Evolutionary conservation across 2,113 vertebrate species (phyloP).

Genomic region (Chloropsis cyanopogon): DNA sequence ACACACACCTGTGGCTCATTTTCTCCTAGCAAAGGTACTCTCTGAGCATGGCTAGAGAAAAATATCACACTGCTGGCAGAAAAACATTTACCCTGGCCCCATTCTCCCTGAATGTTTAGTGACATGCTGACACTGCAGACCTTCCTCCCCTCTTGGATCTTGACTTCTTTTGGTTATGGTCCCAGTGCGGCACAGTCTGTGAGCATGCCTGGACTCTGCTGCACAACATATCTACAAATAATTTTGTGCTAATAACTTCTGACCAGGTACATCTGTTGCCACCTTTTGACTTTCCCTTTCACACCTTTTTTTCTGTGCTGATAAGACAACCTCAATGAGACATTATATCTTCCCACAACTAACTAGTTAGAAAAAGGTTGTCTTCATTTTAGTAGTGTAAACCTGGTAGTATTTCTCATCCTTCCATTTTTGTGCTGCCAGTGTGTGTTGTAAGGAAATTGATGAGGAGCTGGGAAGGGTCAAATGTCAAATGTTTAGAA

Average conservation of each 20-base stretch:
- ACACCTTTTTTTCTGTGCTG: not conserved
- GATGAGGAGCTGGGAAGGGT: not conserved
- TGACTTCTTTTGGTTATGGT: not conserved
- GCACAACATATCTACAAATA: not conserved
- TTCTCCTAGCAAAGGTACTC: not conserved
- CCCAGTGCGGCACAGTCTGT: not conserved
- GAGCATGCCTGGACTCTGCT: rapidly evolving
- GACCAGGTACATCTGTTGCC: not conserved
- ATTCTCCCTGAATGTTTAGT: not conserved
- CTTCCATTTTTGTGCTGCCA: not conserved
- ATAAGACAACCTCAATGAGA: not conserved
- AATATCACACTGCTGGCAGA: not conserved
- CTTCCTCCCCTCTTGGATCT: not conserved
- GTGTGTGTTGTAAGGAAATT: not conserved
- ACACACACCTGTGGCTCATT: not conserved
- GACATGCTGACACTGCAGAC: not conserved
- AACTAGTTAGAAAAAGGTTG: not conserved
- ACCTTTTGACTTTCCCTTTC: not conserved
- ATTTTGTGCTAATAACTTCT: not conserved
- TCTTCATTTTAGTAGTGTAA: not conserved
- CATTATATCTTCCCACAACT: not conserved
- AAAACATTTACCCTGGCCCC: not conserved
- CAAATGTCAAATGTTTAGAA: not conserved
- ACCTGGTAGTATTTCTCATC: not conserved
- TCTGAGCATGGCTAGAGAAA: not conserved